Evolutionary conservation across 2,797 vertebrate genomes (phyloP).

Genomic region (Carduelis carduelis): DNA sequence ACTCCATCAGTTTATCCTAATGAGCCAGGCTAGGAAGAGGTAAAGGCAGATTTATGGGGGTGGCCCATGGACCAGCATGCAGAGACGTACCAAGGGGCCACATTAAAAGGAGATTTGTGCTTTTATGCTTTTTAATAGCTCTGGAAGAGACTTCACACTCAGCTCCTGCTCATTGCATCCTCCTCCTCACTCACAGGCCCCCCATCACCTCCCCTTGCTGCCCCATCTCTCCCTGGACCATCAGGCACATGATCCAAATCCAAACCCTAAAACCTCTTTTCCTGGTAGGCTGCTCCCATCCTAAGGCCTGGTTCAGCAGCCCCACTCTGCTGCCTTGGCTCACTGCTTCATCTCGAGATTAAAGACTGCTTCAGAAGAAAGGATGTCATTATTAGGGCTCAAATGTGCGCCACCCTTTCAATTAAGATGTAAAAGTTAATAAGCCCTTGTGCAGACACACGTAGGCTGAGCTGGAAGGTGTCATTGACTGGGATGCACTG

Average conservation of each 20-base stretch:
- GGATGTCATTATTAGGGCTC: background rate
- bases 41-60: background rate
- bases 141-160: background rate
- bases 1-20: background rate
- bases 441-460: rapidly evolving
- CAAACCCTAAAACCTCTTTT: background rate
- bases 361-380: background rate
- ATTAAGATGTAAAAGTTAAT: background rate
- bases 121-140: background rate
- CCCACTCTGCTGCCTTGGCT: background rate
- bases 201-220: rapidly evolving
- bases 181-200: background rate
- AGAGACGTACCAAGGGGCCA: rapidly evolving
- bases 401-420: rapidly evolving
- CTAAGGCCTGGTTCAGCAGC: rapidly evolving
- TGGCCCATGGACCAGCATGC: background rate
- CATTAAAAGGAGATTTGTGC: background rate
- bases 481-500: background rate
- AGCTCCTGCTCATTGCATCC: background rate
- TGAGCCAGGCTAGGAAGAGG: background rate
- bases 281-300: background rate
- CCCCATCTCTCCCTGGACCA: rapidly evolving
- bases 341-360: background rate
- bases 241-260: rapidly evolving
- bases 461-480: background rate